Base-by-base conservation (phyloP, 2,797 vertebrate genomes). In the Myiothlypis coronata region DNA sequence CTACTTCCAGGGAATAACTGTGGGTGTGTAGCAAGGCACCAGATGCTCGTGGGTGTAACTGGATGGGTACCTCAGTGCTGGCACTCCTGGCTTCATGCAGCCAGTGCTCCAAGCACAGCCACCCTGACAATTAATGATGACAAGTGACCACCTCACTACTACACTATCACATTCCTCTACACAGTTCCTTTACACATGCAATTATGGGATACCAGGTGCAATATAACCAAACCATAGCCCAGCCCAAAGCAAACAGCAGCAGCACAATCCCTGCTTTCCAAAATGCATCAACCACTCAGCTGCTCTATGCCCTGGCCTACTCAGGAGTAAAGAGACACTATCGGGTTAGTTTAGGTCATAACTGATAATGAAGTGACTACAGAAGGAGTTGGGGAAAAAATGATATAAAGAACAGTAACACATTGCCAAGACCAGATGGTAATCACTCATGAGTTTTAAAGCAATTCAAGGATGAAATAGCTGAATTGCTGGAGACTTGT, bases 371-470 rank as follows among this genome's bases (percentile, higher is more conserved):
- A 70, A 81, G 61, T 71, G 65, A 81, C n/a, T 78, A 49, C 41
- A 93, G 56, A 81, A 89, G 53, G 37, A 59, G 20, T 75, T 78
- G 41, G 32, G 35, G 32, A 53, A 56, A 59, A 83, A 92, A 83
- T n/a, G 39, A 68, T 71, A 44, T 60, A 75, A 83, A 63, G 89
- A 93, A 56, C 60, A 59, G 76, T 9, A 86, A 77, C 77, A 92
- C 57, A 43, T 86, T 95, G 61, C 44, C 46, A 81, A 82, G 87
- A 89, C 70, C 87, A 95, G 89, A 93, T 94, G 93, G 91, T 89
- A 84, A 90, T 94, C 87, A 90, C 78, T 94, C 81, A 84, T 75
- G 83, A 95, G 74, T 65, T 89, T 89, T 94, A 89, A 92, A 87
- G 74, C 37, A 95, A 75, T 81, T 92, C 74, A 90, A 90, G 89